phyloP scores from a whole-genome alignment of 92 coral and sea anemone species.

The Palythoa grandis region DNA sequence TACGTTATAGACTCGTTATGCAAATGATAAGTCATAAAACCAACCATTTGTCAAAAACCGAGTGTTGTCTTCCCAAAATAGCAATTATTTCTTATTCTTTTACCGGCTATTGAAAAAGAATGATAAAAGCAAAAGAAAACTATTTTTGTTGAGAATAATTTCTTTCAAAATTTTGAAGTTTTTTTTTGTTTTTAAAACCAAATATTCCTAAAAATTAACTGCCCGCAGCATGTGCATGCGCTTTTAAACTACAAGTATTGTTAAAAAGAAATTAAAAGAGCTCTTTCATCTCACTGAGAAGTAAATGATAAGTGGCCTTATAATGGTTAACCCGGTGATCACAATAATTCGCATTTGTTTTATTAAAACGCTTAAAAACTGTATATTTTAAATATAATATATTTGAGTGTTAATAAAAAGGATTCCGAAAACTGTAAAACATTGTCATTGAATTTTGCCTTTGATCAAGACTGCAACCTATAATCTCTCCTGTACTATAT shows the following conservation, averaged over 20 bases:
- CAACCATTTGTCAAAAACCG: neutral
- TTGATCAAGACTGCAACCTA: no score
- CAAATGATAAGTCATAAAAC: conserved; percentile 4
- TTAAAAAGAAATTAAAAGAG: neutral
- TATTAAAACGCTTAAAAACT: neutral
- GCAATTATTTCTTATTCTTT: neutral
- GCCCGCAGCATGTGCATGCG: neutral
- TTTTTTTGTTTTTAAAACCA: neutral
- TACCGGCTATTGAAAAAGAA: neutral
- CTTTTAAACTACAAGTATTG: neutral
- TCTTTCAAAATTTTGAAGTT: neutral
- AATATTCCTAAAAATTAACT: neutral
- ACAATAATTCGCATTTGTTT: neutral
- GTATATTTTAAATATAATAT: neutral
- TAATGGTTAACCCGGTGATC: neutral
- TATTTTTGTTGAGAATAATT: neutral
- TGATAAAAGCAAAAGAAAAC: neutral
- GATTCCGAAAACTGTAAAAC: no score
- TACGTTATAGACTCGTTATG: neutral
- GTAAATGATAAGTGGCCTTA: neutral
- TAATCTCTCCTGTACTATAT: no score
- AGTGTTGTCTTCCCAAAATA: neutral
- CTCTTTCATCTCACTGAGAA: neutral
- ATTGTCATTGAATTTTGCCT: no score
- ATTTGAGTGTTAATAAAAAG: no score